A percentile compares a stretch with the other conserved stretches of the same genome.
phyloP scores from a whole-genome alignment of 2,797 vertebrate species.

The Crocidura indochinensis region DNA sequence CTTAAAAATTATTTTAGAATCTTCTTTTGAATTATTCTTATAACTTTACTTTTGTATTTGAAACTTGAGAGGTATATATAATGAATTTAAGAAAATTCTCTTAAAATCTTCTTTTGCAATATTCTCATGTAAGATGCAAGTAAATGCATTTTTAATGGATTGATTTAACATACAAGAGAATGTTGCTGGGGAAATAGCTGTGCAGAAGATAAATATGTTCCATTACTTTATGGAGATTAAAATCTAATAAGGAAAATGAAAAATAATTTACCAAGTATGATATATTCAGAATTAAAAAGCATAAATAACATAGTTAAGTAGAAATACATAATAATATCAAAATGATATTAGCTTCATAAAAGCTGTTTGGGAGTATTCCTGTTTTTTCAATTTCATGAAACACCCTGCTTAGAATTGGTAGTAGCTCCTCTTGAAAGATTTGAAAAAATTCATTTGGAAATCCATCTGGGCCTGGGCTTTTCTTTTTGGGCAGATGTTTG shows the following conservation, averaged over 20 bases:
- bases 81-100: slow-evolving; percentile 19
- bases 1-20: slow-evolving; percentile 35
- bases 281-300: not conserved
- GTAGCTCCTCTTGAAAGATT: no score
- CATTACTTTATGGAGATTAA: slow-evolving; percentile 40
- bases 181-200: not conserved
- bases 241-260: not conserved
- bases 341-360: no score
- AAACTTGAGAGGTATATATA: slow-evolving; percentile 5
- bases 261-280: slow-evolving; percentile 40
- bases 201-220: slow-evolving; percentile 1
- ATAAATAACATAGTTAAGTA: not conserved
- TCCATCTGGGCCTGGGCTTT: no score
- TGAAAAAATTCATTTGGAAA: no score
- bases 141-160: not conserved
- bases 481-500: no score
- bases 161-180: slow-evolving; percentile 28
- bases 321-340: not conserved
- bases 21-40: not conserved
- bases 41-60: not conserved
- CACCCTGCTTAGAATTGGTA: no score
- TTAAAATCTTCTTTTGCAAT: slow-evolving; percentile 2
- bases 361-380: no score
- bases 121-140: not conserved
- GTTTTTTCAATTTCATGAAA: no score